Evolutionary conservation across 2,888 invertebrate genomes (phyloP).

Genomic region (Chrysolina oricalcia): DNA sequence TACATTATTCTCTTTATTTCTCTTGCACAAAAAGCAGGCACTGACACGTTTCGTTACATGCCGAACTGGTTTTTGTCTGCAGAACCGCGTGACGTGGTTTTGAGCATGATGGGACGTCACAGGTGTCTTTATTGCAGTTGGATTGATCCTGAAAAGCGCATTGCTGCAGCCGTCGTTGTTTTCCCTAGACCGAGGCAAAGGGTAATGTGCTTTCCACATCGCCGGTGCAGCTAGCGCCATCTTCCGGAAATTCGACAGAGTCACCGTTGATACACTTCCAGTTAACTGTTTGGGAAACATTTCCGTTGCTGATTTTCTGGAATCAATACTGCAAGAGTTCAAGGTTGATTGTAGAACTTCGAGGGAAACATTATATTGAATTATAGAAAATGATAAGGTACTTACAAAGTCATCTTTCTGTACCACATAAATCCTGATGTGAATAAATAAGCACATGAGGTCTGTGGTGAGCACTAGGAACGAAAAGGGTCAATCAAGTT

Average conservation of each 20-base stretch:
- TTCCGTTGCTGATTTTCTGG: neutral
- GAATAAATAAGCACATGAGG: too few species aligned
- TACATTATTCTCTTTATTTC: neutral
- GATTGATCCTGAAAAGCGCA: slow-evolving; percentile 55
- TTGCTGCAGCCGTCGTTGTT: slow-evolving; percentile 44
- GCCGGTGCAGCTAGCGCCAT: slow-evolving; percentile 24
- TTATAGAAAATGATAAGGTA: neutral
- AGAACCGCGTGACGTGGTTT: slow-evolving; percentile 33
- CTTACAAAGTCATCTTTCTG: too few species aligned
- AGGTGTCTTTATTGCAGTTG: slow-evolving; percentile 50
- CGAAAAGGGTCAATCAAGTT: too few species aligned
- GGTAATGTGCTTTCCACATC: slow-evolving; percentile 29
- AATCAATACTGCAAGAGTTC: neutral
- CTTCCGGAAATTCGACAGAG: neutral
- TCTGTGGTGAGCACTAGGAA: too few species aligned
- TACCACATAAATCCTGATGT: too few species aligned
- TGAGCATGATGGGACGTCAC: slow-evolving; percentile 40
- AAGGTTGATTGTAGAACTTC: too few species aligned
- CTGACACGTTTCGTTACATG: slow-evolving; percentile 1
- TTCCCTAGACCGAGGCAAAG: slow-evolving; percentile 31
- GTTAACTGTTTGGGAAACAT: neutral
- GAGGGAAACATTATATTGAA: neutral
- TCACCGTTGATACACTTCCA: neutral
- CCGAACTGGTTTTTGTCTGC: slow-evolving; percentile 3
- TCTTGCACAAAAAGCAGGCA: slow-evolving; percentile 16